Evolutionary conservation across 2,888 invertebrate species (phyloP).

Genomic region (Nomada hirtipes): DNA sequence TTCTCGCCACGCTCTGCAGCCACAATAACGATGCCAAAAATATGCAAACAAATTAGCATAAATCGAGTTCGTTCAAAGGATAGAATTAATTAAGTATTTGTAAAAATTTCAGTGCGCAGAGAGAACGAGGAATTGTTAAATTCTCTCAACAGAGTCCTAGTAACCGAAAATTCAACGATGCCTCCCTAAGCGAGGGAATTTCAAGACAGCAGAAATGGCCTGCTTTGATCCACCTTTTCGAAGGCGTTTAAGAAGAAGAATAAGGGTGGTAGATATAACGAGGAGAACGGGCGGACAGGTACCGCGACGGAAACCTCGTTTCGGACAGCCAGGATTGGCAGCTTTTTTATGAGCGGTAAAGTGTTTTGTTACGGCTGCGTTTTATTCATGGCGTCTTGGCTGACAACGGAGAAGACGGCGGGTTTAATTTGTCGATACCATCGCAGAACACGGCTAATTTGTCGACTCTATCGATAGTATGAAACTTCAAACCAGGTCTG

Average conservation of each 20-base stretch:
- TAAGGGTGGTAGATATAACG: not conserved
- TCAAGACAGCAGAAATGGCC: conserved; percentile 22
- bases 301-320: conserved; percentile 3
- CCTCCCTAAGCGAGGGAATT: conserved; percentile 59
- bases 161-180: conserved; percentile 76
- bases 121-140: conserved; percentile 95
- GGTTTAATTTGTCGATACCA: conserved; percentile 39
- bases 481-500: conserved; percentile 32
- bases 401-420: not conserved
- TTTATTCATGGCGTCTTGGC: conserved; percentile 18
- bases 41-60: not conserved
- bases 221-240: conserved; percentile 41
- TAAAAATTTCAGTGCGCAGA: conserved; percentile 90
- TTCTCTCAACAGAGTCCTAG: conserved; percentile 87
- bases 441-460: conserved; percentile 33
- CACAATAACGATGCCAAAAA: no score
- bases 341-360: conserved; percentile 9
- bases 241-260: conserved; percentile 8
- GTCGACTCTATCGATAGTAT: conserved; percentile 25
- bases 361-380: conserved; percentile 18
- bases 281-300: not conserved
- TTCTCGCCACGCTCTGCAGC: not conserved
- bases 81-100: conserved; percentile 4
- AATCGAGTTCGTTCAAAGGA: not conserved
- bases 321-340: conserved; percentile 3